Percentiles rank a stretch among this genome's conserved stretches.
Conservation (phyloP, 1,140 invertebrate genomes). For the Armadillidium nasatum region DNA sequence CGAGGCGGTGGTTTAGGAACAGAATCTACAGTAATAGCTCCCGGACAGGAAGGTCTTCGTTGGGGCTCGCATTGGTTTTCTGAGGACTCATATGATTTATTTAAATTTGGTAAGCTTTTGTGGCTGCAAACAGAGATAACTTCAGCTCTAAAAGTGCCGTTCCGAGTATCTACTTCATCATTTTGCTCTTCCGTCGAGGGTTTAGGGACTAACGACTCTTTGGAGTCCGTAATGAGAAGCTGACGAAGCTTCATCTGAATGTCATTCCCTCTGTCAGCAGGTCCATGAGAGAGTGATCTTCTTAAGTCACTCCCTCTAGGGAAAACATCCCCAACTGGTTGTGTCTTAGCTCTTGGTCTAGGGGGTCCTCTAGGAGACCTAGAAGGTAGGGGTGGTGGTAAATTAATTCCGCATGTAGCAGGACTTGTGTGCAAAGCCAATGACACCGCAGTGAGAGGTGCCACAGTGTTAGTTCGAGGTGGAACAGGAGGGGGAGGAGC, state of each 20-base stretch:
- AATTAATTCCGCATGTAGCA: background rate
- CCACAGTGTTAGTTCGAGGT: conserved; percentile 17
- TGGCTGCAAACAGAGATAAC: conserved; percentile 54
- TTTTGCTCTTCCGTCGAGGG: conserved; percentile 44
- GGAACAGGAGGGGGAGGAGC: conserved; percentile 24
- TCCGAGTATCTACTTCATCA: conserved; percentile 9
- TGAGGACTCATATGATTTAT: conserved; percentile 50
- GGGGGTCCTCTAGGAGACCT: conserved; percentile 30
- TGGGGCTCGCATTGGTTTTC: conserved; percentile 28
- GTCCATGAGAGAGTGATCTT: conserved; percentile 42
- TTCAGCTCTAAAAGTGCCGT: conserved; percentile 42
- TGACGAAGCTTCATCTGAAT: conserved; percentile 71
- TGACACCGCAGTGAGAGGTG: conserved; percentile 21
- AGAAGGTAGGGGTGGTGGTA: conserved; percentile 27
- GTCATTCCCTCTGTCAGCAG: conserved; percentile 54
- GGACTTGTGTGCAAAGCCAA: conserved; percentile 22
- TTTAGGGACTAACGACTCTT: conserved; percentile 28
- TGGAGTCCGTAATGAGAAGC: conserved; percentile 57
- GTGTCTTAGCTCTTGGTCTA: conserved; percentile 25
- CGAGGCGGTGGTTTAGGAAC: conserved; percentile 47
- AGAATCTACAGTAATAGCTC: conserved; percentile 49
- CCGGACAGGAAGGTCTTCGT: conserved; percentile 45
- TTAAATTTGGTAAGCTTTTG: conserved; percentile 77
- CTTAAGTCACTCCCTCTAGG: conserved; percentile 32
- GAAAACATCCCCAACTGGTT: conserved; percentile 23